Evolutionary conservation across 92 coral and sea anemone genomes (phyloP).

Genomic region (Bergia puertoricense): DNA sequence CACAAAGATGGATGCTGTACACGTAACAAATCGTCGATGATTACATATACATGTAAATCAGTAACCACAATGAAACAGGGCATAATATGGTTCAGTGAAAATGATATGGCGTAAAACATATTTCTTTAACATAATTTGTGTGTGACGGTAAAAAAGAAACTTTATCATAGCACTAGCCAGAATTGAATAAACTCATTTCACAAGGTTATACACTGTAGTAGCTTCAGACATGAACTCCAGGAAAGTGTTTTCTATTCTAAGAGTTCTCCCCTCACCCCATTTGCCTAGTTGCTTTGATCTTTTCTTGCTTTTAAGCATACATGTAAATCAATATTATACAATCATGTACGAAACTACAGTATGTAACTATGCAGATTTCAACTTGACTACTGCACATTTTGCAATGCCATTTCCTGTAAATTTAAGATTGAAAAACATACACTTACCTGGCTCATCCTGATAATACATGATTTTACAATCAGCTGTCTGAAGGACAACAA

Average conservation of each 20-base stretch:
- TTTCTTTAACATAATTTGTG: neutral
- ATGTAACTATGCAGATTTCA: neutral
- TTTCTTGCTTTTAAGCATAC: too few species aligned
- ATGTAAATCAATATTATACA: too few species aligned
- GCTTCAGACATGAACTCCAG: neutral
- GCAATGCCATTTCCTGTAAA: neutral
- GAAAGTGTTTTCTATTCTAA: too few species aligned
- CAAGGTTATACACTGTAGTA: neutral
- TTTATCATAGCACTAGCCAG: neutral
- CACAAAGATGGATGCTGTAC: neutral
- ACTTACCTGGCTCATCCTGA: constrained; percentile 96
- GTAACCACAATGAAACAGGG: neutral
- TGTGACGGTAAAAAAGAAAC: neutral
- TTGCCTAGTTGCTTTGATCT: too few species aligned
- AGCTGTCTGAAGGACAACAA: constrained; percentile 92
- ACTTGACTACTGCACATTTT: neutral
- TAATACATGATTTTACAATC: constrained; percentile 83
- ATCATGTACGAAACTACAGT: neutral
- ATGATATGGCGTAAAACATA: too few species aligned
- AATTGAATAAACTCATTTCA: neutral
- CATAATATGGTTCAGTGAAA: neutral
- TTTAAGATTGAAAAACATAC: constrained; percentile 42
- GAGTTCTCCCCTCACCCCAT: too few species aligned
- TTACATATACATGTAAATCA: too few species aligned
- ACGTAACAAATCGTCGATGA: too few species aligned